phyloP scores from a whole-genome alignment of 2,113 vertebrate genomes.

The Bos indicus region DNA sequence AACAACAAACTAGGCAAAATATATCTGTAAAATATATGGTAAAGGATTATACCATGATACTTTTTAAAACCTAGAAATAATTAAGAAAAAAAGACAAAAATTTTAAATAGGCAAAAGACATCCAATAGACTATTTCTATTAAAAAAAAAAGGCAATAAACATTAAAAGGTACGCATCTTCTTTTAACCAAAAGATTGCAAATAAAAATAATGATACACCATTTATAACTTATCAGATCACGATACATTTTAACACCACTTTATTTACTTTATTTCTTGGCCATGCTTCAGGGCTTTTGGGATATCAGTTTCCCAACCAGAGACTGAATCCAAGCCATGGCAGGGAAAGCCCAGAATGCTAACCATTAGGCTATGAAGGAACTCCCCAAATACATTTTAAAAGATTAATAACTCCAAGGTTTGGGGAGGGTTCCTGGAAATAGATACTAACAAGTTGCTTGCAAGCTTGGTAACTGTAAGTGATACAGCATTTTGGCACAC shows the following conservation, averaged over 20 bases:
- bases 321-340: not conserved
- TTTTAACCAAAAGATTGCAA: not conserved
- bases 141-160: not conserved
- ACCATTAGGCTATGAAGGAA: not conserved
- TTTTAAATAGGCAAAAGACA: not conserved
- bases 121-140: not conserved
- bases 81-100: not conserved
- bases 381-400: not conserved
- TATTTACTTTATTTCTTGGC: not conserved
- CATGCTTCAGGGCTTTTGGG: not conserved
- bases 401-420: not conserved
- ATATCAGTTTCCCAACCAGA: not conserved
- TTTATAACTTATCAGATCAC: not conserved
- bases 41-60: not conserved
- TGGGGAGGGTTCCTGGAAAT: not conserved
- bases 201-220: not conserved
- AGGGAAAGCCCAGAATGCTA: not conserved
- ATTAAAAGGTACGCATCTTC: not conserved
- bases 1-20: not conserved
- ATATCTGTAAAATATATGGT: not conserved
- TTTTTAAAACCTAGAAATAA: not conserved
- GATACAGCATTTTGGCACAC: not conserved
- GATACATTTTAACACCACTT: not conserved
- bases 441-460: not conserved
- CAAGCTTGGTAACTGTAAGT: not conserved